Conservation (phyloP, 1,140 invertebrate species). For the Nixonia krombeini region DNA sequence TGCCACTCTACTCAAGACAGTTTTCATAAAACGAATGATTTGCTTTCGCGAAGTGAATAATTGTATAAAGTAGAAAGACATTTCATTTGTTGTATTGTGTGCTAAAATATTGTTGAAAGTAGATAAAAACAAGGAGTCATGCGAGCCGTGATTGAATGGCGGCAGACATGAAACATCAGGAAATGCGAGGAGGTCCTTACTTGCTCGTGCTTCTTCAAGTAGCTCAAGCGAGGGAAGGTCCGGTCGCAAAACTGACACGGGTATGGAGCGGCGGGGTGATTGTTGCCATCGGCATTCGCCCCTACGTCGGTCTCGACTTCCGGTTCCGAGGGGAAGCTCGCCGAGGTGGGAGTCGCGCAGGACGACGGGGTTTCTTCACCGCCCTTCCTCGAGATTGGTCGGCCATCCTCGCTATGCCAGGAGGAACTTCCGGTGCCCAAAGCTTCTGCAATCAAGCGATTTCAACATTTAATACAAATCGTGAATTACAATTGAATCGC, state of each 20-base stretch:
- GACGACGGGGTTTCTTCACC: constrained; percentile 73
- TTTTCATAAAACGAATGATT: no score
- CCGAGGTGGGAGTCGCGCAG: constrained; percentile 76
- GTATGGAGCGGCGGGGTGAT: constrained; percentile 81
- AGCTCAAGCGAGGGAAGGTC: constrained; percentile 88
- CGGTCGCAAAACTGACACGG: constrained; percentile 93
- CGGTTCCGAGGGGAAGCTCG: constrained; percentile 71
- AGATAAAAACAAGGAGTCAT: no score
- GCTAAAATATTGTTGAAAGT: no score
- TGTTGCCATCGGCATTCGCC: constrained; percentile 71
- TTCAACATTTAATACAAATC: not conserved
- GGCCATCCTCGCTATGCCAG: constrained; percentile 76
- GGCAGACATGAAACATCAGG: no score
- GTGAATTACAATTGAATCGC: no score
- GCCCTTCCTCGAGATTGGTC: constrained; percentile 74
- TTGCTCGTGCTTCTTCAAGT: constrained; percentile 94
- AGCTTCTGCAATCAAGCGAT: constrained; percentile 72
- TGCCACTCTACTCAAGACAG: no score
- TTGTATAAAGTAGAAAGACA: no score
- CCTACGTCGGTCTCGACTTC: constrained; percentile 64
- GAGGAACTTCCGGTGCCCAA: constrained; percentile 75
- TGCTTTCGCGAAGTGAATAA: no score
- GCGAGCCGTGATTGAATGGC: no score
- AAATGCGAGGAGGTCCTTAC: no score
- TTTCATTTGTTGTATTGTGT: no score